These are phyloP conservation scores for Pterostichus niger DNA, from an alignment of 2,888 invertebrate species.

Conservation along the genomic window DNA sequence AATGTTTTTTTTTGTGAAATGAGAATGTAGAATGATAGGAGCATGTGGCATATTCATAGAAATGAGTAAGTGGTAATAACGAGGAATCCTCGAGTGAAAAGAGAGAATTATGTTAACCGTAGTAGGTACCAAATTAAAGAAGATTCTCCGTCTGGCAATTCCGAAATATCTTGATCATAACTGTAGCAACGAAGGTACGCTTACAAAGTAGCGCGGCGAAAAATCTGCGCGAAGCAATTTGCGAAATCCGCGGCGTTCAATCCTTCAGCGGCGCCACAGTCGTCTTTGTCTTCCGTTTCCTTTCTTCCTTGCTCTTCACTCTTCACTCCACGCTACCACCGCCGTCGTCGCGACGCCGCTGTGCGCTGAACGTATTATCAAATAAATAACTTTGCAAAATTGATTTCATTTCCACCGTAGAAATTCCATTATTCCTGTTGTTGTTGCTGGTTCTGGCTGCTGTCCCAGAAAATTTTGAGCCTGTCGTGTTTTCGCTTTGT, in stretches of 20 bases:
- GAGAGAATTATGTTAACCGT: no score
- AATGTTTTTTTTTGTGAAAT: no score
- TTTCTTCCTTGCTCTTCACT: background rate
- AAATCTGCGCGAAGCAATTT: conserved; percentile 24
- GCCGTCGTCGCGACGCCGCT: background rate
- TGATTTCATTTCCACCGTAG: conserved; percentile 63
- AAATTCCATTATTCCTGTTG: conserved; percentile 61
- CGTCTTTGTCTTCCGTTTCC: conserved; percentile 17
- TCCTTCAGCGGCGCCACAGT: background rate
- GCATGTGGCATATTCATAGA: no score
- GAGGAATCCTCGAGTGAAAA: no score
- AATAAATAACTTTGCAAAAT: conserved; percentile 65
- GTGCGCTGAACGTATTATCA: conserved; percentile 60
- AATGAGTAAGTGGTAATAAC: no score
- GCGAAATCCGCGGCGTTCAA: conserved; percentile 26
- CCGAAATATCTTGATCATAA: no score
- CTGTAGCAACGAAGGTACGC: no score
- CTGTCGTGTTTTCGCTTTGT: conserved; percentile 45
- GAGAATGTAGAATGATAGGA: no score
- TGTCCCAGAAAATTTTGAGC: conserved; percentile 51
- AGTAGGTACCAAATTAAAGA: no score
- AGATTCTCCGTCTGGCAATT: no score
- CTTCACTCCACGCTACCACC: background rate
- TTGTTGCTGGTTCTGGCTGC: conserved; percentile 43
- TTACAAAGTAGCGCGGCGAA: background rate